These are phyloP conservation scores for Nannoperca australis DNA, from an alignment of 2,797 vertebrate genomes.

Conservation along the genomic window DNA sequence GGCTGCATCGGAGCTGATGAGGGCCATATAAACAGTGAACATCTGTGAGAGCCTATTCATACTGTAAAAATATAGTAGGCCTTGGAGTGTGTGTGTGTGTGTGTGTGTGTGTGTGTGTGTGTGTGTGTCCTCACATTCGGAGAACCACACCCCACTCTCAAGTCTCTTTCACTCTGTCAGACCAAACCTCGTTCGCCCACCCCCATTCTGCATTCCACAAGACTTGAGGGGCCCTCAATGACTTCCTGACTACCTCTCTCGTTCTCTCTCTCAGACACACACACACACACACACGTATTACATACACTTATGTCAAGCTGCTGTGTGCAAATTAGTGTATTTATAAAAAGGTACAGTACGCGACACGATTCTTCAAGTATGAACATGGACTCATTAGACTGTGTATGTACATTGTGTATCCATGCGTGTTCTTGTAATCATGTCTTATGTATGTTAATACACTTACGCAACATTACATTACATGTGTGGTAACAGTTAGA, in stretches of 20 bases:
- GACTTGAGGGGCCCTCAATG: constrained; percentile 73
- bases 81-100: constrained; percentile 28
- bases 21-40: constrained; percentile 72
- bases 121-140: constrained; percentile 40
- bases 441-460: constrained; percentile 45
- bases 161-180: constrained; percentile 39
- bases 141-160: constrained; percentile 62
- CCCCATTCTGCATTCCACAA: constrained; percentile 71
- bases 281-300: constrained; percentile 3
- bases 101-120: constrained; percentile 18
- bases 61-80: constrained; percentile 68
- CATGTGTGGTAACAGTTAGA: constrained; percentile 31
- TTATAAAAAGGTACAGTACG: constrained; percentile 32
- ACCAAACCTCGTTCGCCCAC: constrained; percentile 50
- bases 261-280: constrained; percentile 10
- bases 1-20: constrained; percentile 71
- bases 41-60: constrained; percentile 77
- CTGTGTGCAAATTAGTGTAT: constrained; percentile 43
- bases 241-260: constrained; percentile 67
- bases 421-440: constrained; percentile 32
- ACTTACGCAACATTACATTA: constrained; percentile 30
- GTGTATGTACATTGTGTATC: constrained; percentile 7
- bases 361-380: neutral
- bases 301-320: constrained; percentile 5
- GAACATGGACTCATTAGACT: constrained; percentile 30